Evolutionary conservation across 1,140 invertebrate genomes (phyloP).

Genomic region (Lineus longissimus): DNA sequence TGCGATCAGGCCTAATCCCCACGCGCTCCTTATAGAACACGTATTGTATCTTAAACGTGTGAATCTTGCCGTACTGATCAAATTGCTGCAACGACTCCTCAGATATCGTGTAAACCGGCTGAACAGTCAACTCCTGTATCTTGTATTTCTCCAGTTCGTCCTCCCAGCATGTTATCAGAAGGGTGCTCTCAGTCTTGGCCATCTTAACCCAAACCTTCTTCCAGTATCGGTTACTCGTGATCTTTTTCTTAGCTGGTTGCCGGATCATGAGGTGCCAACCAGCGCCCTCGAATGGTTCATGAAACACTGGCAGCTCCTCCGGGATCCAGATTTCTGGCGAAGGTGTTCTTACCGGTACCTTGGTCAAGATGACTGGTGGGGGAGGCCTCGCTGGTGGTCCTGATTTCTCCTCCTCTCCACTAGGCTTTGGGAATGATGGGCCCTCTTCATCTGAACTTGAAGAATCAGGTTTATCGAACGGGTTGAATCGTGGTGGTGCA

Average conservation of each 20-base stretch:
- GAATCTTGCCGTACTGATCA: constrained; percentile 98
- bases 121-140: constrained; percentile 72
- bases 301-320: constrained; percentile 86
- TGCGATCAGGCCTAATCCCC: constrained; percentile 91
- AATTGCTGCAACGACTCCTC: constrained; percentile 88
- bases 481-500: constrained; percentile 66
- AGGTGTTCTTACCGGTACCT: constrained; percentile 73
- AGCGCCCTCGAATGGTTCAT: constrained; percentile 71
- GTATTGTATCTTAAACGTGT: constrained; percentile 96
- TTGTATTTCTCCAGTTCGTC: constrained; percentile 36
- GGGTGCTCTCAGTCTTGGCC: constrained; percentile 40
- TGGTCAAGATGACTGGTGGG: constrained; percentile 55
- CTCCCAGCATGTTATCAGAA: constrained; percentile 33
- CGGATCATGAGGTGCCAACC: constrained; percentile 96
- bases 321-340: constrained; percentile 91
- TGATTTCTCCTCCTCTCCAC: constrained; percentile 18
- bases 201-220: constrained; percentile 91
- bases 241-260: constrained; percentile 97
- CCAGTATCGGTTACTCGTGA: constrained; percentile 87
- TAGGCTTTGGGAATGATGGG: not conserved
- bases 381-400: constrained; percentile 14
- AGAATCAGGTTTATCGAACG: constrained; percentile 73
- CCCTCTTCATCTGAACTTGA: constrained; percentile 9
- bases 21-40: constrained; percentile 98
- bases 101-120: constrained; percentile 79